Evolutionary conservation across 2,113 vertebrate genomes (phyloP).

Genomic region (Elachura formosa): DNA sequence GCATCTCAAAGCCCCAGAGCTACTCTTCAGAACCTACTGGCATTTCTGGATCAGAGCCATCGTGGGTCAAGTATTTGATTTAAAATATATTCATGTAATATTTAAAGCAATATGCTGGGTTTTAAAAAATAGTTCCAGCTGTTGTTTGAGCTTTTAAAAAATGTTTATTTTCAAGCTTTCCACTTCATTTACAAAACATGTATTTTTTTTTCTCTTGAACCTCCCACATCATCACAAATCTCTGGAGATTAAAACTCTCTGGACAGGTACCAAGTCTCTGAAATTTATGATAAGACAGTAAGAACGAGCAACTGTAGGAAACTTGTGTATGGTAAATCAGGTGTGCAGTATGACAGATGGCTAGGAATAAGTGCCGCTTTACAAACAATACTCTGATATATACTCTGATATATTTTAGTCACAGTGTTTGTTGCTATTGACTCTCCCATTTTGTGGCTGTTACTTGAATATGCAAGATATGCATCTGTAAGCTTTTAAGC

Average conservation of each 20-base stretch:
- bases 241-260: background rate
- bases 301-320: background rate
- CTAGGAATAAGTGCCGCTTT: background rate
- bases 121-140: background rate
- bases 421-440: background rate
- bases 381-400: background rate
- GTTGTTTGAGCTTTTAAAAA: background rate
- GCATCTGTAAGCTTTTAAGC: background rate
- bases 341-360: background rate
- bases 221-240: background rate
- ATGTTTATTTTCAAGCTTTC: background rate
- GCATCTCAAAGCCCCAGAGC: background rate
- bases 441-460: background rate
- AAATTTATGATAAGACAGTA: background rate
- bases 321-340: background rate
- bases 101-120: fast-evolving
- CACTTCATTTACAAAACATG: background rate
- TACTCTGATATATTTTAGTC: background rate
- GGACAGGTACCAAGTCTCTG: background rate
- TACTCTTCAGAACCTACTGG: background rate
- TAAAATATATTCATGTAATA: background rate
- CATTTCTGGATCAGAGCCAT: background rate
- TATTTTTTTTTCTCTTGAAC: background rate
- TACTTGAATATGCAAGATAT: background rate
- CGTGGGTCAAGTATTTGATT: background rate